phyloP scores from a whole-genome alignment of 2,888 invertebrate genomes.

The Achlya flavicornis region DNA sequence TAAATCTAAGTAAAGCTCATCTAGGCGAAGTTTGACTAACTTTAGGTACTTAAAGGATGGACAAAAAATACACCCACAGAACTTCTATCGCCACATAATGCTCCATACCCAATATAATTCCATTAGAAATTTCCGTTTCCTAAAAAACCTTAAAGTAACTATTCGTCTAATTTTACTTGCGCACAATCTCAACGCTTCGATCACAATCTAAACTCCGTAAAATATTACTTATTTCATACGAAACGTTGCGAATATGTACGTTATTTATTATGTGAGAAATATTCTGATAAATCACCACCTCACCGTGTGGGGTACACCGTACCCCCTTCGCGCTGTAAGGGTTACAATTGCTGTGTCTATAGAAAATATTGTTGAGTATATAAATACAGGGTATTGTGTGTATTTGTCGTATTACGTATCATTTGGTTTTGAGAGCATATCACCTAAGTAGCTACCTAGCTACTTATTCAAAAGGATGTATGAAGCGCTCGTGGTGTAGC shows the following conservation, averaged over 20 bases:
- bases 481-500: no score
- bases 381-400: neutral
- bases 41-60: no score
- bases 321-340: conserved; percentile 46
- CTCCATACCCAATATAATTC: no score
- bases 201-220: no score
- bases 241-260: conserved; percentile 56
- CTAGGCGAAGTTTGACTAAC: no score
- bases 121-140: no score
- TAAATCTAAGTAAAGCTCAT: neutral
- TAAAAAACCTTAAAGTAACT: no score
- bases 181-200: no score
- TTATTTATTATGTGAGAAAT: conserved; percentile 80
- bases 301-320: conserved; percentile 36
- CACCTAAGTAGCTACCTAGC: neutral
- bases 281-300: conserved; percentile 71
- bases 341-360: conserved; percentile 31
- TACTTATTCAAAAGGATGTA: neutral
- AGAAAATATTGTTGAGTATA: conserved; percentile 1
- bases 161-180: no score
- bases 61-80: no score
- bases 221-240: conserved; percentile 53
- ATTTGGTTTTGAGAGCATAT: neutral
- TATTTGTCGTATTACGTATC: neutral
- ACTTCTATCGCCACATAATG: no score